Base-by-base conservation (phyloP, 2,888 invertebrate species). In the Cremastobaeus sp. region DNA sequence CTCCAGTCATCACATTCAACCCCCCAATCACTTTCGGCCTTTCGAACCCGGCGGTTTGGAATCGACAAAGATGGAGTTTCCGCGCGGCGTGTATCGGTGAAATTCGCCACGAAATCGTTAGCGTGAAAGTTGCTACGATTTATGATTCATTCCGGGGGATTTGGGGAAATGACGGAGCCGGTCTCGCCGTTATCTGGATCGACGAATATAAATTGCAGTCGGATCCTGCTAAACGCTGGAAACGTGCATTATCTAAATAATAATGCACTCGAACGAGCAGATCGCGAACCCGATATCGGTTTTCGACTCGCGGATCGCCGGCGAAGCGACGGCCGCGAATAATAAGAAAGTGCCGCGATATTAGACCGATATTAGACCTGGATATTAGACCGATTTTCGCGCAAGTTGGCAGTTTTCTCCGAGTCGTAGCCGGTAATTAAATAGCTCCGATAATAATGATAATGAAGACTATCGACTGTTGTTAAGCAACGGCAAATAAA, bases 1-100 rank as follows among this genome's bases (percentile, higher is more conserved):
- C 57, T 60, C 15, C 32, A 45, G 60, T 45, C 20, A 55, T 70
- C 70, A 70, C 62, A 70, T 62, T 70, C 62, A 70, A 70, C 62
- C 48, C 47, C 34, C 30, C 52, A 47, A 60, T 69, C 62, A 57
- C 70, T 62, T 64, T 70, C 57, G 50, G 48, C 43, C 41, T 70
- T 52, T 69, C 43, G 14, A 48, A 62, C 64, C 57, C 64, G 21
- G 54, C 62, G 50, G 64, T 70, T 62, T 64, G 43, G 57, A 35
- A 50, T n/a, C n/a, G 66, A 55, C 37, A 45, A 11, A 12, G 54
- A 64, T 25, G 17, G 35, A 21, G 39, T 1, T 11, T 30, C 11
- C 11, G 9, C n/a, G 55, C 9, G 18, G 50, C 32, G 18, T 50
- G 52, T 68, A 68, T 52, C 68, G 59, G 50, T 37, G 59, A 48